Evolutionary conservation across 2,113 vertebrate genomes (phyloP).

Genomic region (Melanerpes formicivorus): DNA sequence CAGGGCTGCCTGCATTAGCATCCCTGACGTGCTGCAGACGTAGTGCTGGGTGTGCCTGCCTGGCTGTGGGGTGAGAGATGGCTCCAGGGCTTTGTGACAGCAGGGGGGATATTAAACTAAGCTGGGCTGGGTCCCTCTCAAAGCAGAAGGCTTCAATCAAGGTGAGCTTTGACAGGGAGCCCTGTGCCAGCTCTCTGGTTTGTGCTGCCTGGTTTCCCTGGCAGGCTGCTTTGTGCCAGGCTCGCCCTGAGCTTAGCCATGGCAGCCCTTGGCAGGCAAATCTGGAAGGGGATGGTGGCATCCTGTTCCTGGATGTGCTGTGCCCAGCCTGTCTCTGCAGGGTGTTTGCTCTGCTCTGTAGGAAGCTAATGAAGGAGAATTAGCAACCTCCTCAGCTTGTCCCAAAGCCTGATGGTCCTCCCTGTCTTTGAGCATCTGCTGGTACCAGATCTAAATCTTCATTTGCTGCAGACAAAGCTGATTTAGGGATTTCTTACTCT

Average conservation of each 20-base stretch:
- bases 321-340: background rate
- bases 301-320: background rate
- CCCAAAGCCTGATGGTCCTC: background rate
- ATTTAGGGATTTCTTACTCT: background rate
- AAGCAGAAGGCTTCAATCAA: background rate
- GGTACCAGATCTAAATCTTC: constrained; percentile 1
- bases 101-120: background rate
- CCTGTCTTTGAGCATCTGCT: background rate
- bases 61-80: background rate
- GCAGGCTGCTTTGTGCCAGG: background rate
- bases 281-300: background rate
- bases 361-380: background rate
- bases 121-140: background rate
- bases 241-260: background rate
- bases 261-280: background rate
- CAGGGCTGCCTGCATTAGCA: background rate
- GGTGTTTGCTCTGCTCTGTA: background rate
- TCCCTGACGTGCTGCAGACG: background rate
- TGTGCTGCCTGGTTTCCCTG: background rate
- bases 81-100: background rate
- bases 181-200: background rate
- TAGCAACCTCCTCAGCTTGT: constrained; percentile 3
- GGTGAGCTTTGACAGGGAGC: background rate
- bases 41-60: background rate
- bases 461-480: constrained; percentile 38